Conservation (phyloP, 2,113 vertebrate genomes). For the Cololabis saira region DNA sequence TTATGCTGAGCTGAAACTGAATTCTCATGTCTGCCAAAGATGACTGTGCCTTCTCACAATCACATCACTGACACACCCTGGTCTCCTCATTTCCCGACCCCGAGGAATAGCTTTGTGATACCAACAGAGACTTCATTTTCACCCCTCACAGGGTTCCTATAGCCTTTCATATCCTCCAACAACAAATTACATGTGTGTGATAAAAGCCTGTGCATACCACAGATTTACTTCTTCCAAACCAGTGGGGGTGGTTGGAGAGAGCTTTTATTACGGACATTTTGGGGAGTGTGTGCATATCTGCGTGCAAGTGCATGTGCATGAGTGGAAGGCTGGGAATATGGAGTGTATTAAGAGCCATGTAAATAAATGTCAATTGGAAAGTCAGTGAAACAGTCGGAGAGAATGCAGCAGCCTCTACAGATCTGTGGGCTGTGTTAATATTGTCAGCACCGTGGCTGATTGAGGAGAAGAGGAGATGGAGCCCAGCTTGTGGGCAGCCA, state of each 20-base stretch:
- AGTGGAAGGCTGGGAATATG: conserved; percentile 17
- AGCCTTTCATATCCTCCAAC: conserved; percentile 52
- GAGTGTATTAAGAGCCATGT: conserved; percentile 62
- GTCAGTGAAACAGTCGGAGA: conserved; percentile 57
- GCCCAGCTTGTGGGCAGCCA: conserved; percentile 77
- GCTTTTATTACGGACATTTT: conserved; percentile 43
- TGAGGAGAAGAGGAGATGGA: conserved; percentile 72
- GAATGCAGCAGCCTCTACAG: conserved; percentile 56
- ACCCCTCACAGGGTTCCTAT: conserved; percentile 58
- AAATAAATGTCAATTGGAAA: conserved; percentile 74
- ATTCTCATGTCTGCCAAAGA: conserved; percentile 33
- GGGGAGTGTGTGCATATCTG: conserved; percentile 29
- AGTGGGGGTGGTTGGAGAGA: conserved; percentile 5
- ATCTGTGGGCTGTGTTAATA: conserved; percentile 70
- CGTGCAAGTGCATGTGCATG: conserved; percentile 11
- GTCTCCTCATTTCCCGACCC: conserved; percentile 51
- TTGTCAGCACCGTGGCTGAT: conserved; percentile 74
- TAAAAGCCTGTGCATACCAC: conserved; percentile 33
- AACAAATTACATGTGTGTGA: conserved; percentile 69
- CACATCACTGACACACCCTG: conserved; percentile 62
- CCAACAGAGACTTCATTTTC: conserved; percentile 70
- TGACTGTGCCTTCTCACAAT: conserved; percentile 40
- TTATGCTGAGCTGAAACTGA: conserved; percentile 31
- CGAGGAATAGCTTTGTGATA: conserved; percentile 34
- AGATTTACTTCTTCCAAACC: conserved; percentile 48